Evolutionary conservation across 2,888 invertebrate genomes (phyloP), one percentile per base, ranked within the genome.

Genomic region (Chymomyza fuscimana): DNA sequence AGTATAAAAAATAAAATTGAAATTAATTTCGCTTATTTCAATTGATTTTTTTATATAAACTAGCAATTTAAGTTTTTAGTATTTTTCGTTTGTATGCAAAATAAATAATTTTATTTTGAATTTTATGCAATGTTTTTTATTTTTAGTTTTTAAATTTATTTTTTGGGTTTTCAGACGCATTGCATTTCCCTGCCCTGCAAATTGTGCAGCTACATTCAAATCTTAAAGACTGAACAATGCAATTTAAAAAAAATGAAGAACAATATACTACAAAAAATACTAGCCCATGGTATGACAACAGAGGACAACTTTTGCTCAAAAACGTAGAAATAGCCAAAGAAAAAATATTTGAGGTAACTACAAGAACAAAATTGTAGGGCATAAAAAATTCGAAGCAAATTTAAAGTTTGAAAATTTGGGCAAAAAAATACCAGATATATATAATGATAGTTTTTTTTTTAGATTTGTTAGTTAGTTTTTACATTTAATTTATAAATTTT

Each of bases 171-270:
- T 46, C 40, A 46, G 36, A 6, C 6, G 7, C 5, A 32, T 5
- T 51, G 29, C 19, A 19, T 25, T 22, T 22, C 7, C n/a, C 52
- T 19, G 16, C 19, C 19, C 16, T 19, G 10, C 19, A 54, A 36
- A 72, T 54, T 73, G 73, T 19, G 60, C 54, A 52, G 7, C 46
- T 67, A 73, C 65, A 63, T 63, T 73, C 52, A 74, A 69, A 70
- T 78, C 78, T 77, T 75, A 74, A 80, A 82, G 81, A 77, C 77
- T 80, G 76, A 81, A 76, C 67, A 63, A 74, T 64, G 78, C 80
- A 76, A 80, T 78, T 70, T 74, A 60, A 71, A 36, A 71, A 36
- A 74, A 54, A 52, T 16, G 51, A 70, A 59, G 61, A 60, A 69
- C 66, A 40, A 59, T 78, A 67, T 67, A 69, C 62, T 70, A 65